Base-by-base conservation (phyloP, 2,888 invertebrate species). In the Meganola albula region DNA sequence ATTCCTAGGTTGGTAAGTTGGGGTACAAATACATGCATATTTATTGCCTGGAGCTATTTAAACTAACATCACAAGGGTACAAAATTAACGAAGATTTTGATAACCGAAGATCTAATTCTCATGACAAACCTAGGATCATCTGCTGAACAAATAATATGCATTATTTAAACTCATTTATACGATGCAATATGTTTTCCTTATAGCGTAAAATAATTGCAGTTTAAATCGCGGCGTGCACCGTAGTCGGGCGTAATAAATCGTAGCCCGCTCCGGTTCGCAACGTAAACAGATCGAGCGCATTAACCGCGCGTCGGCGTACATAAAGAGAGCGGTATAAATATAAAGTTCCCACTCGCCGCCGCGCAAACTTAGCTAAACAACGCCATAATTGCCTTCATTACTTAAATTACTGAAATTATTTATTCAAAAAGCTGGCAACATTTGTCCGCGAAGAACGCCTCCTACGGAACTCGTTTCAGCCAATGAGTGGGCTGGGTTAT, bases 351-450 rank as follows among this genome's bases (percentile, higher is more conserved):
- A 74, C 73, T 74, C 77, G 76, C 77, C 71, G 77, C 78, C 78
- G 78, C 83, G 79, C 84, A 76, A 85, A 84, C 85, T 85, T 85
- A 85, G 84, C 85, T 85, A 85, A 85, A 85, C 85, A 85, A 84
- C 84, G 83, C 85, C 85, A 84, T 85, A 85, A 85, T 85, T 85
- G 84, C 85, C 85, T 85, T 85, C 85, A 85, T 85, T 85, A 85
- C 85, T 85, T 85, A 85, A 85, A 85, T 85, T 85, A 85, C 84
- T 79, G 80, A 85, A 85, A 85, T 85, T 85, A 85, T 85, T 85
- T 85, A 85, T 85, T 85, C 85, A 85, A 82, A 85, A 85, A 85
- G 80, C 84, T 85, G 84, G 84, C 84, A 85, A 84, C 84, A 85
- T 82, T 80, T 71, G 70, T 72, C 72, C 63, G 67, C 58, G 57